Evolutionary conservation across 2,797 vertebrate species (phyloP), one percentile per base, ranked within the genome.

Genomic region (Anisognathus igniventris): DNA sequence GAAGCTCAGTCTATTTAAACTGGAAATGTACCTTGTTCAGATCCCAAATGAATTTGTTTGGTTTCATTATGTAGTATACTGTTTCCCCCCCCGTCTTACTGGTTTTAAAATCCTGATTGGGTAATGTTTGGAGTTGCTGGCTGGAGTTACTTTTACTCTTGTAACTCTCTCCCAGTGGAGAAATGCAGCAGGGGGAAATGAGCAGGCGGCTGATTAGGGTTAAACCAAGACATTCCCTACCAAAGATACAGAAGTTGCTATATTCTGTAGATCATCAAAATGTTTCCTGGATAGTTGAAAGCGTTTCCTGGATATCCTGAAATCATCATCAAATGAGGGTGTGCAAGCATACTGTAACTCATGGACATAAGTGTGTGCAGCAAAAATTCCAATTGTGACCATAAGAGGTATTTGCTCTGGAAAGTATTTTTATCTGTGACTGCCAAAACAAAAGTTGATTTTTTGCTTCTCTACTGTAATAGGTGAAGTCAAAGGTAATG

Each of bases 41-140:
- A 44, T 4, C 4, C 9, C 6, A 64, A 86, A 42, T 6, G 0
- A 54, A 13, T 45, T 61, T 66, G 2, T 10, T 84, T 53, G 10
- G 5, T 64, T 79, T 77, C 53, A 37, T 18, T 50, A 31, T 22
- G 11, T 35, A 44, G 23, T 23, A 58, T 24, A 42, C 1, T 37
- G 6, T 10, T 17, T 17, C 7, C 5, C 9, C 13, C 6, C 4
- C 17, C 1, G 0, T 45, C 30, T 53, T 31, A 42, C 5, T 39
- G 25, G 3, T 21, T 74, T 81, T 61, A 12, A 58, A 77, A 72
- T 60, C 4, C 7, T 66, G 24, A 6, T 12, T 54, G 13, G 3
- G 9, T 50, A 86, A 7, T 7, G 10, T 61, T 72, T 58, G 47
- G 42, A 44, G 5, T 2, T 48, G 42, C 10, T 68, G 35, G 5